phyloP scores from a whole-genome alignment of 2,113 vertebrate genomes.

The Crotalus tigris region DNA sequence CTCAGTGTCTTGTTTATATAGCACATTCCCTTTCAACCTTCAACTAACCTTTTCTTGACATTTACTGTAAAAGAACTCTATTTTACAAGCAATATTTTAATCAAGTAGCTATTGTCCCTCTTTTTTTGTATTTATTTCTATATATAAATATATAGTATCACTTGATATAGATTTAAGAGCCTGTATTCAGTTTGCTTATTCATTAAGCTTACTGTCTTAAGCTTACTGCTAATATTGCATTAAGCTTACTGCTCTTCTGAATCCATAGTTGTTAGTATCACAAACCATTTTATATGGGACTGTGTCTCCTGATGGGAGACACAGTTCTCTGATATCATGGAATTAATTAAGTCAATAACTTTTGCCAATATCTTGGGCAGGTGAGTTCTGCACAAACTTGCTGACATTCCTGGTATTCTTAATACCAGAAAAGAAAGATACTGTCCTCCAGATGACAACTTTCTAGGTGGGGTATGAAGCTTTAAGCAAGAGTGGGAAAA shows the following conservation, averaged over 20 bases:
- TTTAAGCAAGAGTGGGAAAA: constrained; percentile 46
- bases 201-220: neutral
- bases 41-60: neutral
- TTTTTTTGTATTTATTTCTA: neutral
- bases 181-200: neutral
- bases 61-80: neutral
- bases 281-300: neutral
- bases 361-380: neutral
- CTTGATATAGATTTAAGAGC: neutral
- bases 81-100: neutral
- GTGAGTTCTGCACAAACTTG: constrained; percentile 38
- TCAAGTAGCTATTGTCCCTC: neutral
- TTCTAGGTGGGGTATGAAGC: constrained; percentile 61
- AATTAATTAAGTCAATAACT: neutral
- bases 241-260: neutral
- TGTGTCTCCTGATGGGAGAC: neutral
- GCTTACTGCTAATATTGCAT: neutral
- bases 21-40: neutral
- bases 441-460: constrained; percentile 71
- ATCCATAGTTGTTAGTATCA: neutral
- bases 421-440: constrained; percentile 34
- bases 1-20: neutral
- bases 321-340: neutral
- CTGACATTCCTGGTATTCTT: constrained; percentile 48
- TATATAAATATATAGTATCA: neutral